Percentiles rank a stretch among this genome's conserved stretches.
Evolutionary conservation across 2,797 vertebrate species (phyloP).

Genomic region (Agapornis canus): DNA sequence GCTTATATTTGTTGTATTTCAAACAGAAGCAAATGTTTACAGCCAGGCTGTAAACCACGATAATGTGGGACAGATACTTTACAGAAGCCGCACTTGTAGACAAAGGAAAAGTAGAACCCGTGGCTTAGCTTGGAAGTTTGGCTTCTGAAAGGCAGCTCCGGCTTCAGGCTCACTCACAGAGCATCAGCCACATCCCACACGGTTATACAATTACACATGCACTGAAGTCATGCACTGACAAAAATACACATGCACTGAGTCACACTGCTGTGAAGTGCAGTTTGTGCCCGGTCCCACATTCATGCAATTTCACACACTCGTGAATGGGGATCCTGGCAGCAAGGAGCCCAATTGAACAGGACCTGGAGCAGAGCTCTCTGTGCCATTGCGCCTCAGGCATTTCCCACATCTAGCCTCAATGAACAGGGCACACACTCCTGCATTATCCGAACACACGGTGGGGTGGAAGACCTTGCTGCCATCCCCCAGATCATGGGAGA

Average conservation of each 20-base stretch:
- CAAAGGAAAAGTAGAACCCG: neutral
- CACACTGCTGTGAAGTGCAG: neutral
- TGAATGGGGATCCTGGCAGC: neutral
- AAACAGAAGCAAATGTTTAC: constrained; percentile 69
- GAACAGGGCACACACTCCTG: fast-evolving
- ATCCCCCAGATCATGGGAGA: fast-evolving
- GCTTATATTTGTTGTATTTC: constrained; percentile 53
- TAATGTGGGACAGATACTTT: constrained; percentile 41
- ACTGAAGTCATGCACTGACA: neutral
- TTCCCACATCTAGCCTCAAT: fast-evolving
- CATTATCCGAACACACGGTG: fast-evolving
- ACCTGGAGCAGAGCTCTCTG: neutral
- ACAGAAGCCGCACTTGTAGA: neutral
- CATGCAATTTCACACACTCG: neutral
- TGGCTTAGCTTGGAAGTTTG: neutral
- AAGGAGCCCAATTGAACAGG: fast-evolving
- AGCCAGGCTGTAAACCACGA: constrained; percentile 34
- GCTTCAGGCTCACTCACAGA: neutral
- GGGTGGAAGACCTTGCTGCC: neutral
- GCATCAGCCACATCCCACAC: neutral
- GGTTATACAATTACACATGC: neutral
- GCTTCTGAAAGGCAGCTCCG: neutral
- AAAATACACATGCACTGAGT: neutral
- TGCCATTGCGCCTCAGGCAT: fast-evolving
- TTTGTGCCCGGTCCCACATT: neutral